Base-by-base conservation (phyloP, 1,140 invertebrate genomes). In the Brachionus asplanchnoidis region DNA sequence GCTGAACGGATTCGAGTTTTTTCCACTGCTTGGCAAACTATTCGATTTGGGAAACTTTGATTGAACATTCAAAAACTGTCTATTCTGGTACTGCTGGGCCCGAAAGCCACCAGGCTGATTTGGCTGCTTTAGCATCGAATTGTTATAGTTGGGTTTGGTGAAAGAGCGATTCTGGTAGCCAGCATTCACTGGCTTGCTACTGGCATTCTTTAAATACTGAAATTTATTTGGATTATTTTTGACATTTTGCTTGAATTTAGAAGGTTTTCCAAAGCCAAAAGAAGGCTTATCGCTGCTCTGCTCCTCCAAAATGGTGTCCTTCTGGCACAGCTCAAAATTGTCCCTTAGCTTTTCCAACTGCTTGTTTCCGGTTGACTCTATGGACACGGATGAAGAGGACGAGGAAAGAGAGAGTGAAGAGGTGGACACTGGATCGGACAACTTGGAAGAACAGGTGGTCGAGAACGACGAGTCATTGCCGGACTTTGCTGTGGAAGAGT, bases 41-140 rank as follows among this genome's bases (percentile, higher is more conserved):
- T 77, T 77, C n/a, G 73, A 77, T 50, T 77, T 77, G 23, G 73
- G 73, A 77, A 77, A 77, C 42, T 77, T 77, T 42, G 66, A 12
- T 40, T 68, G 66, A 17, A 73, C 32, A 17, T 73, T 73, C n/a
- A 73, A 40, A 42, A 73, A 73, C 23, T 73, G 68, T 42, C 68
- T 36, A 20, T 73, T 73, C 36, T 73, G 68, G 9, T 42, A 73
- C 6, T 73, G 68, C 17, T 73, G 68, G 17, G 40, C 8, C 8
- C 68, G 28, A 73, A 73, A 73, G 17, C 14, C 23, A 6, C 17
- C 17, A 17, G 36, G 9, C 17, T 73, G 40, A 40, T 40, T 36
- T 42, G n/a, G 68, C n/a, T 44, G 32, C 17, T 73, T 73, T 6
- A 73, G 20, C 17, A 20, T 73, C 36, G 36, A 20, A 17, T 60